These are phyloP conservation scores for Daboia siamensis DNA, from an alignment of 2,113 vertebrate species.

Conservation along the genomic window DNA sequence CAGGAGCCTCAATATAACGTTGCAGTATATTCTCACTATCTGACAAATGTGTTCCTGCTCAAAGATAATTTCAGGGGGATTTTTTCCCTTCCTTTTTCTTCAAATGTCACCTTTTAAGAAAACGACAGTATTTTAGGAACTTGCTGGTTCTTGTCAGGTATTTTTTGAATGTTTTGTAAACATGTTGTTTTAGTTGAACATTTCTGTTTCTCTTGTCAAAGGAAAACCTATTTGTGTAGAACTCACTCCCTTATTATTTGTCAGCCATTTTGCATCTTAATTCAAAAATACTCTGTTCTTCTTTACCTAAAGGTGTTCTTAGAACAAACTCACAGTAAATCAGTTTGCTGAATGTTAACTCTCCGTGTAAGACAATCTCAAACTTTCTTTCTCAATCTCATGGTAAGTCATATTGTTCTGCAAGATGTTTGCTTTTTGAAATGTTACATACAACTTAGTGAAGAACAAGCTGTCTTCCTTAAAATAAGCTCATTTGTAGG, in stretches of 20 bases:
- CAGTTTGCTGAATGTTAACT: neutral
- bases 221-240: neutral
- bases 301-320: neutral
- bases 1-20: neutral
- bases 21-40: neutral
- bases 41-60: neutral
- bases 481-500: conserved; percentile 41
- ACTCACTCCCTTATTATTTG: neutral
- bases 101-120: neutral
- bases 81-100: neutral
- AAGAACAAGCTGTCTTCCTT: conserved; percentile 16
- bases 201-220: neutral
- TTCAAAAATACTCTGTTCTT: neutral
- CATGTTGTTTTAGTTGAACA: neutral
- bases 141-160: neutral
- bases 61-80: neutral
- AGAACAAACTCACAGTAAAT: neutral
- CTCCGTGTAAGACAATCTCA: neutral
- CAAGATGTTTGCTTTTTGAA: neutral
- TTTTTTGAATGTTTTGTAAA: neutral
- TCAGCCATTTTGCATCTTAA: neutral
- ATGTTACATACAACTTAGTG: neutral
- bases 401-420: conserved; percentile 34
- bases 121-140: neutral
- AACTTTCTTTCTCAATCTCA: conserved; percentile 4